Conservation (phyloP, 1,140 invertebrate genomes). For the Drosophila mauritiana region DNA sequence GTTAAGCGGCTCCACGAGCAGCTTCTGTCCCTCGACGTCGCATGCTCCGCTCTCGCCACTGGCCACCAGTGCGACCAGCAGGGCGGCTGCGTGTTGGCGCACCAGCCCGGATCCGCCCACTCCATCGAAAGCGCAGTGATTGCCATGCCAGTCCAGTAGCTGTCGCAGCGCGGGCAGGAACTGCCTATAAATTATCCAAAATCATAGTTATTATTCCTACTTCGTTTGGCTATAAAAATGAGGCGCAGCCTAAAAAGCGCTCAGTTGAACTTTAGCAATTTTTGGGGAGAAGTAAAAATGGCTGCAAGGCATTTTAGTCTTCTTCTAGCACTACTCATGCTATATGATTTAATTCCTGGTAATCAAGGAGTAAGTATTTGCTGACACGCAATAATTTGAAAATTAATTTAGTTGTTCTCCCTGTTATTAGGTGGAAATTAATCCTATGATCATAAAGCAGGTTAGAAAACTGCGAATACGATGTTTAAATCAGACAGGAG, state of each 20-base stretch:
- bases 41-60: slow-evolving; percentile 61
- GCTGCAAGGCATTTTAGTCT: slow-evolving; percentile 20
- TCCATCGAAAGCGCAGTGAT: slow-evolving; percentile 72
- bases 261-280: slow-evolving; percentile 36
- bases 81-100: slow-evolving; percentile 79
- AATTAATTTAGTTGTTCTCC: not conserved
- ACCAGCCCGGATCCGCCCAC: slow-evolving; percentile 70
- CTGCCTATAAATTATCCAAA: slow-evolving; percentile 53
- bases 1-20: slow-evolving; percentile 62
- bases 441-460: slow-evolving; percentile 54
- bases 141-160: slow-evolving; percentile 81
- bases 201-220: slow-evolving; percentile 51
- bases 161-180: slow-evolving; percentile 76
- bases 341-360: slow-evolving; percentile 16
- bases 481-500: slow-evolving; percentile 60
- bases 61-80: slow-evolving; percentile 65
- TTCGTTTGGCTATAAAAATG: slow-evolving; percentile 49
- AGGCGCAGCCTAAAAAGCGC: not conserved
- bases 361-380: slow-evolving; percentile 39
- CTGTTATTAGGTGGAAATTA: slow-evolving; percentile 43
- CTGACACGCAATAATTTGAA: not conserved
- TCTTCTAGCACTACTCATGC: slow-evolving; percentile 25
- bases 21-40: slow-evolving; percentile 56
- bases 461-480: slow-evolving; percentile 56
- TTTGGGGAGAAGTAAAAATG: slow-evolving; percentile 34